Evolutionary conservation across 2,888 invertebrate species (phyloP).

Genomic region (Anthophora plumipes): DNA sequence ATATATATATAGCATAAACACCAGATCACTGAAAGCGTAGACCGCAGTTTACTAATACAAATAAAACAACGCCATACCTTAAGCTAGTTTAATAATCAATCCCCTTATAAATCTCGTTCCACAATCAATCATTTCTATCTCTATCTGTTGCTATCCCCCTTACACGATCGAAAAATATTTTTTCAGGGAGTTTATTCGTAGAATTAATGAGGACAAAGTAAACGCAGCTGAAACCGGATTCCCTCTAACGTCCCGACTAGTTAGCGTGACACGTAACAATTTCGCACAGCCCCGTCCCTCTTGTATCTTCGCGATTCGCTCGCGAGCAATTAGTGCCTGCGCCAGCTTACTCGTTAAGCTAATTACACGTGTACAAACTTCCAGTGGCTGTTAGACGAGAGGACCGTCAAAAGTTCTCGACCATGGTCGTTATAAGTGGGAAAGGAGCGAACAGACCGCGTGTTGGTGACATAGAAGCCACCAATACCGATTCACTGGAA

Average conservation of each 20-base stretch:
- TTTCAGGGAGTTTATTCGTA: not conserved
- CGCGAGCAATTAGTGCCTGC: constrained; percentile 58
- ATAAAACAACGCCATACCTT: not conserved
- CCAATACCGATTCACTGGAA: not conserved
- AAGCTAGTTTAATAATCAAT: not conserved
- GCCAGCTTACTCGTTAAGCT: constrained; percentile 61
- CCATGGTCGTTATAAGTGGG: constrained; percentile 33
- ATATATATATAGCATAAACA: not conserved
- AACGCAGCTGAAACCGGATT: constrained; percentile 20
- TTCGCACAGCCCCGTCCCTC: constrained; percentile 11
- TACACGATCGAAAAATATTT: constrained; percentile 17
- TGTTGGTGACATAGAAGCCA: not conserved
- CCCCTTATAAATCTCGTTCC: not conserved
- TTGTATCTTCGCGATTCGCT: constrained; percentile 41
- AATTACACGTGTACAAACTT: constrained; percentile 67
- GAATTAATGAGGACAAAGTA: constrained; percentile 26
- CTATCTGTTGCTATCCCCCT: too few species aligned
- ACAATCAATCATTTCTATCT: not conserved
- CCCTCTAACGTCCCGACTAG: constrained; percentile 10
- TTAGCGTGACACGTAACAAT: constrained; percentile 43
- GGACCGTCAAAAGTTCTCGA: constrained; percentile 56
- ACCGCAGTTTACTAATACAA: too few species aligned
- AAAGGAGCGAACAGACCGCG: constrained; percentile 20
- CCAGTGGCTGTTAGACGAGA: constrained; percentile 30
- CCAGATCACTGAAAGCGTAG: not conserved